Evolutionary conservation across 2,113 vertebrate species (phyloP).

Genomic region (Nicator chloris): DNA sequence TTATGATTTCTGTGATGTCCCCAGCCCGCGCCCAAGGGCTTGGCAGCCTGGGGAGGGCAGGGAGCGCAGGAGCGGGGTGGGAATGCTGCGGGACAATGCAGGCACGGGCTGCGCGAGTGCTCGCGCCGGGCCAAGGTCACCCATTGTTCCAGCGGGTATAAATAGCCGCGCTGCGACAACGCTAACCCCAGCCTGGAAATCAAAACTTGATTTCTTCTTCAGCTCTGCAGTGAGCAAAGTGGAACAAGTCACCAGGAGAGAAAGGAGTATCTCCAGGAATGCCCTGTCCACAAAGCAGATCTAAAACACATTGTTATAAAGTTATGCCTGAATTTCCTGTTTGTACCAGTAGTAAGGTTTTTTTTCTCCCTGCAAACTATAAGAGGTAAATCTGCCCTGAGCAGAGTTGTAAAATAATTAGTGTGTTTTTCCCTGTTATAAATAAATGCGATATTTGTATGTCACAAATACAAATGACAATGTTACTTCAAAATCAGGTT

Average conservation of each 20-base stretch:
- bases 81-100: constrained; percentile 58
- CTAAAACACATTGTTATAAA: background rate
- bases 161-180: constrained; percentile 49
- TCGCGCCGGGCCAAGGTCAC: constrained; percentile 61
- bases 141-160: constrained; percentile 65
- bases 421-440: background rate
- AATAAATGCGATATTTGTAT: background rate
- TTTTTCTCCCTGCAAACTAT: background rate
- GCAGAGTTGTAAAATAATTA: background rate
- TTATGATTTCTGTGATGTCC: background rate
- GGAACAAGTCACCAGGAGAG: background rate
- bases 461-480: background rate
- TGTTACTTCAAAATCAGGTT: background rate
- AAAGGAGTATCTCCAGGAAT: background rate
- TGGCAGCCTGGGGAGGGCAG: constrained; percentile 15
- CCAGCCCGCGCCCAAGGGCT: constrained; percentile 38
- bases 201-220: background rate
- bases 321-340: background rate
- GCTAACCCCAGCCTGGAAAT: constrained; percentile 37
- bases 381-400: background rate
- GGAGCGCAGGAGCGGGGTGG: constrained; percentile 12
- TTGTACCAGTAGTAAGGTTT: background rate
- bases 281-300: background rate
- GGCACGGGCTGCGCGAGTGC: constrained; percentile 8
- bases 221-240: background rate